Base-by-base conservation (phyloP, 2,888 invertebrate genomes). In the Cordilura impudica region DNA sequence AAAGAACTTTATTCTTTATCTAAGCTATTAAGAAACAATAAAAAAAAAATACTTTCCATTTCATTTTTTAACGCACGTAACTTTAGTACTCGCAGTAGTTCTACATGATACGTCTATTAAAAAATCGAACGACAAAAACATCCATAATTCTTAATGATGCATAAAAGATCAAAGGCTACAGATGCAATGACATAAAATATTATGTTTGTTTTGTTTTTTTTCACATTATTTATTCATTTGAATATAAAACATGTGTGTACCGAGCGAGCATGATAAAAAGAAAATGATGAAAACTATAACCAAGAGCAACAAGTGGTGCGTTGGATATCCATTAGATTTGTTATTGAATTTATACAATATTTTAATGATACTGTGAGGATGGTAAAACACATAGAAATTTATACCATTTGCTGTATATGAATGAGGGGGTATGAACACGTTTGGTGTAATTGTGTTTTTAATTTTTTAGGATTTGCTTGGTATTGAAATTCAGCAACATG, bases 161-260 rank as follows among this genome's bases (percentile, higher is more conserved):
- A 77, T 83, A 54, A 78, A 83, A 83, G 83, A 82, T 82, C 83
- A 82, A 79, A 83, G 81, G 78, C 73, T 81, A 63, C 66, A 67
- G 65, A 71, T 77, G 79, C 78, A 81, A 58, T 60, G 49, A 54
- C 45, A 71, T 69, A 78, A 78, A 82, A 73, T 60, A 26, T 61
- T 21, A 18, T 18, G 12, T 56, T 19, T 39, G 8, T 49, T 72
- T 58, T 29, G 19, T 39, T 70, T 23, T 43, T 60, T 19, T 39
- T 49, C 45, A 14, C 14, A 45, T 19, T 54, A 14, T 21, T 19
- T 12, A 54, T 19, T 19, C 60, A 23, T 70, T 14, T 60, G 35
- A 65, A 39, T 21, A 4, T 29, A 26, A 65, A 65, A 10, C 58
- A 65, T 65, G 72, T 73, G 65, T 39, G 14, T 19, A 8, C 39